phyloP scores from a whole-genome alignment of 2,113 vertebrate genomes.

The Delphinapterus leucas region DNA sequence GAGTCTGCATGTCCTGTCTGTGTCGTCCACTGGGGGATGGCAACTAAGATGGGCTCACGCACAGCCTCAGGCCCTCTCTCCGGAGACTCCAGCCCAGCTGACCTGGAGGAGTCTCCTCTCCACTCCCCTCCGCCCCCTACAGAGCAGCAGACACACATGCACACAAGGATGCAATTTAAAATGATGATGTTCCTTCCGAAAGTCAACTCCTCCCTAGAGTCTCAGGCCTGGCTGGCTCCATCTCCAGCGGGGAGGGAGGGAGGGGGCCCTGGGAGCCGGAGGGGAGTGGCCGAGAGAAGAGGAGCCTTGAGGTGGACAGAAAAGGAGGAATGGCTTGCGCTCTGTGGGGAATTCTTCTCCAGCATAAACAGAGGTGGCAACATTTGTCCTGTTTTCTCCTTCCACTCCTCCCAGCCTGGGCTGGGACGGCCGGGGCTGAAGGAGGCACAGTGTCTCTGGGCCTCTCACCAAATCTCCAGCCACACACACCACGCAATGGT shows the following conservation, averaged over 20 bases:
- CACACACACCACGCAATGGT: background rate
- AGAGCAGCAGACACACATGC: background rate
- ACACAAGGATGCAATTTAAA: background rate
- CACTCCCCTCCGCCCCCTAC: background rate
- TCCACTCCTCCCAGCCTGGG: conserved; percentile 11
- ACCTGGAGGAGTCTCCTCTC: background rate
- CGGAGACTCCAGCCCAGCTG: background rate
- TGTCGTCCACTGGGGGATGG: background rate
- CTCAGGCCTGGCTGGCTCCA: background rate
- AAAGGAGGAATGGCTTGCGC: background rate
- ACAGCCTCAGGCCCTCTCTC: background rate
- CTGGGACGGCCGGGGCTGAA: background rate
- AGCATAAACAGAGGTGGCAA: background rate
- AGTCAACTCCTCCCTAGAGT: background rate
- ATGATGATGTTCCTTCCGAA: background rate
- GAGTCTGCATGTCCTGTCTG: background rate
- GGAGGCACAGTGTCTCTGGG: conserved; percentile 59
- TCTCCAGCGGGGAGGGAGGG: background rate
- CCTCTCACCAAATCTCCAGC: background rate
- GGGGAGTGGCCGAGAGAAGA: background rate
- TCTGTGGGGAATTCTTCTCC: background rate
- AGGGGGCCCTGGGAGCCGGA: background rate
- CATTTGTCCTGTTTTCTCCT: background rate
- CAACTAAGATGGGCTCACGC: background rate
- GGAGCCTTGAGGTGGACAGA: background rate